Base-by-base conservation (phyloP, 2,797 vertebrate genomes). In the Hoplostethus atlanticus region DNA sequence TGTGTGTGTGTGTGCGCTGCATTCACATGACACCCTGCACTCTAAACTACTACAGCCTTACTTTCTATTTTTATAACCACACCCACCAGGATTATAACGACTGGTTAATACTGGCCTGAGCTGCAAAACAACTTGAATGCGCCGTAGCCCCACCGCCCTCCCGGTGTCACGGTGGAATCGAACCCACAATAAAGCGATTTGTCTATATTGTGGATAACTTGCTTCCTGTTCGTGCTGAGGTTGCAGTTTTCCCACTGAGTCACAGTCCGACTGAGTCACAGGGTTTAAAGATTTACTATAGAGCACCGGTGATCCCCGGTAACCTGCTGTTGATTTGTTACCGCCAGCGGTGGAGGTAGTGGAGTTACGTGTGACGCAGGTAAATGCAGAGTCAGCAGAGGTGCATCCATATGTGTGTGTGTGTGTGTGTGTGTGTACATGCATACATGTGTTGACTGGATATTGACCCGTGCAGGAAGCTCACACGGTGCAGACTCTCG, bases 241-340 rank as follows among this genome's bases (percentile, higher is more conserved):
- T 31, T 42, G 76, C 81, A 61, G 25, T 77, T 87, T 66, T 76
- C 51, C 72, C 76, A 71, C 82, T 82, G 72, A 88, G 31, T 46
- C 60, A 86, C 60, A 53, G 70, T 60, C 44, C 28, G 21, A 21
- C 21, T 44, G 3, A 79, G 69, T 61, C 21, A 54, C 65, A 54
- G 44, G 53, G 50, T 61, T 13, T 46, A 80, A 71, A 66, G 77
- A 85, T 87, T 86, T 80, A 67, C 73, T 62, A 56, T 13, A 53
- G n/a, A 73, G 25, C 38, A 6, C 56, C 12, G 47, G 60, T 77
- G 75, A 80, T 80, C 77, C 70, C 25, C 42, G 38, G 67, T 69
- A 73, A 80, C 58, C 73, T 51, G 30, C 7, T 54, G 68, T 66
- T 72, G 53, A 79, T 64, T 76, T 77, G 56, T 78, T 56, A 36